Base-by-base conservation (phyloP, 2,797 vertebrate species). In the Chanos chanos region DNA sequence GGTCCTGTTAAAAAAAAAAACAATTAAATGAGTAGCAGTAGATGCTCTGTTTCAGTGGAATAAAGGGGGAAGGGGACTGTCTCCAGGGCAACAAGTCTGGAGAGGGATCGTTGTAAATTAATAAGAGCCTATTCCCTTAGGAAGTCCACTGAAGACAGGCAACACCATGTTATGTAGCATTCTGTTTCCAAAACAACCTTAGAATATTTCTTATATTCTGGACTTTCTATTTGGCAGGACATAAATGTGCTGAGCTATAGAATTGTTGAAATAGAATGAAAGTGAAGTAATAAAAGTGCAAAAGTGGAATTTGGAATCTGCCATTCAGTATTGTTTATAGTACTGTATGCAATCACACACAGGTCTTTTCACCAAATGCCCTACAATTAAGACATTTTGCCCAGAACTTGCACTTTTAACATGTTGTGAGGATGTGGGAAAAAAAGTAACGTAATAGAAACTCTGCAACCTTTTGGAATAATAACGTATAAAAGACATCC, bases 11-110 rank as follows among this genome's bases (percentile, higher is more conserved):
- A 84, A 86, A 77, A 65, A n/a, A n/a, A 77, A 76, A 74, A 77
- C 87, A 83, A 91, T 90, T 88, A 88, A 88, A 89, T 89, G 66
- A 75, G 77, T 72, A 74, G 73, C 82, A 78, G 83, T 78, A 74
- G 63, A 85, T 85, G 67, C 59, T 60, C 70, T 70, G 74, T 75
- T 72, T 70, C 64, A 56, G 12, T 72, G 53, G 61, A 24, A 41
- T 27, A n/a, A 63, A 61, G 44, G 53, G 12, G 41, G 47, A 61
- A 59, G 72, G 72, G 71, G 75, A 70, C 60, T 8, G 73, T 80
- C 81, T 85, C 69, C 76, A 83, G 58, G 65, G 68, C 75, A 73
- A 69, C 69, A 7, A 50, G 48, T 69, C 70, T 74, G 49, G 57
- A 70, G 86, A 76, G 75, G 78, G 73, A 72, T 79, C 66, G 63